Conservation (phyloP, 2,113 vertebrate species). For the Emydocephalus ijimae region DNA sequence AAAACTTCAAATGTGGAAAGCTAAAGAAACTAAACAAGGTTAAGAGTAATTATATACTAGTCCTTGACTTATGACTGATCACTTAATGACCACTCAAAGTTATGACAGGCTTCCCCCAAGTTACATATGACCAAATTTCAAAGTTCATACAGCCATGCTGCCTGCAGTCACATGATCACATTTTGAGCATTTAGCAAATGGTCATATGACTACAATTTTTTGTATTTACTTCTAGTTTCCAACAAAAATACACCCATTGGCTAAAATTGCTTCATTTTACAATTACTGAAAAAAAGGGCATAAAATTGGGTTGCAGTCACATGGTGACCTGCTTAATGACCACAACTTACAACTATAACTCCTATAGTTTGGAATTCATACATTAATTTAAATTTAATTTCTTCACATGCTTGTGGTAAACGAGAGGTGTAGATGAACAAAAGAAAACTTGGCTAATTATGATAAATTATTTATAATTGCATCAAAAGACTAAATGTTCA, state of each 20-base stretch:
- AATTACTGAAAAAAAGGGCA: neutral
- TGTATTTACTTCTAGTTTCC: neutral
- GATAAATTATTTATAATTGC: neutral
- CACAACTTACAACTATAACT: neutral
- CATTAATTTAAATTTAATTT: neutral
- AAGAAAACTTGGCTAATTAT: neutral
- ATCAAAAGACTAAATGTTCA: neutral
- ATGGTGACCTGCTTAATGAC: neutral
- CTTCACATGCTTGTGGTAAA: neutral
- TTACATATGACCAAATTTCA: neutral
- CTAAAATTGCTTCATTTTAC: neutral
- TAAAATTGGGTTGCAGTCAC: neutral
- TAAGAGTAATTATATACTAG: neutral
- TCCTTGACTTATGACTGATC: neutral
- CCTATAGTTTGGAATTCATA: neutral
- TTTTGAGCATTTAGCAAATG: neutral
- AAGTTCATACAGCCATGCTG: neutral
- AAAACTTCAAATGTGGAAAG: neutral
- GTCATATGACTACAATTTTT: neutral
- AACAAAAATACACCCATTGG: neutral
- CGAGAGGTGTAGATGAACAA: neutral
- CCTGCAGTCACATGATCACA: neutral
- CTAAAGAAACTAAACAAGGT: neutral
- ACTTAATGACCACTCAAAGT: neutral
- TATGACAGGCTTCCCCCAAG: neutral